phyloP scores from a whole-genome alignment of 2,888 invertebrate species.

The Eumacrocentrus americanus region DNA sequence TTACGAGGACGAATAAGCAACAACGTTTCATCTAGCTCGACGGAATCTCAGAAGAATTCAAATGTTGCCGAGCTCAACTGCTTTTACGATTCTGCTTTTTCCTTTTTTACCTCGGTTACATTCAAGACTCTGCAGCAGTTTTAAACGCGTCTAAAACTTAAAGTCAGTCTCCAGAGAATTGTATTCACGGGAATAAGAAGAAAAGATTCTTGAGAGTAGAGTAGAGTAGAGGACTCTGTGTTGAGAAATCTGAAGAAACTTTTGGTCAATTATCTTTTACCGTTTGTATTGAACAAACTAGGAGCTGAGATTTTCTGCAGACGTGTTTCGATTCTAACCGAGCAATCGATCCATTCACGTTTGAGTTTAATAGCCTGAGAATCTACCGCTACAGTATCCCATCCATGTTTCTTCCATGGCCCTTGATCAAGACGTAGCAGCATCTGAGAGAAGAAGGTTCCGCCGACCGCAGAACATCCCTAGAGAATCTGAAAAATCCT shows the following conservation, averaged over 20 bases:
- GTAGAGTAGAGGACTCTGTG: background rate
- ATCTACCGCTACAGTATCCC: conserved; percentile 39
- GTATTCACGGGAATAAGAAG: too few relatives aligned
- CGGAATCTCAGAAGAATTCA: conserved; percentile 32
- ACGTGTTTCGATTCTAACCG: conserved; percentile 14
- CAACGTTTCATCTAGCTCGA: conserved; percentile 18
- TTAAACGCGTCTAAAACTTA: too few relatives aligned
- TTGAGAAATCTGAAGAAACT: background rate
- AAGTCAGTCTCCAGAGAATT: too few relatives aligned
- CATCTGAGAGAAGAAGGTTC: conserved; percentile 6
- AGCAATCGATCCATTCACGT: conserved; percentile 27
- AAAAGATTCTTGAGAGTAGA: too few relatives aligned
- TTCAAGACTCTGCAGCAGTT: background rate
- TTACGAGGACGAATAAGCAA: conserved; percentile 28
- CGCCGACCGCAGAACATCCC: conserved; percentile 37
- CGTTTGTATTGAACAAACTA: conserved; percentile 19
- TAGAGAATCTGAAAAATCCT: background rate
- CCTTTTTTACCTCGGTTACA: background rate
- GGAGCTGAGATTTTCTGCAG: conserved; percentile 7
- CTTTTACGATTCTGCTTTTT: conserved; percentile 20
- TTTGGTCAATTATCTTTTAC: conserved; percentile 24
- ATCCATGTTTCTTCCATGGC: conserved; percentile 32
- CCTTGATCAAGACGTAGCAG: conserved; percentile 22
- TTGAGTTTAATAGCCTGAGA: conserved; percentile 29
- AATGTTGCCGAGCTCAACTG: conserved; percentile 16